These are phyloP conservation scores for Hesperia comma DNA, from an alignment of 2,888 invertebrate genomes.

Conservation along the genomic window DNA sequence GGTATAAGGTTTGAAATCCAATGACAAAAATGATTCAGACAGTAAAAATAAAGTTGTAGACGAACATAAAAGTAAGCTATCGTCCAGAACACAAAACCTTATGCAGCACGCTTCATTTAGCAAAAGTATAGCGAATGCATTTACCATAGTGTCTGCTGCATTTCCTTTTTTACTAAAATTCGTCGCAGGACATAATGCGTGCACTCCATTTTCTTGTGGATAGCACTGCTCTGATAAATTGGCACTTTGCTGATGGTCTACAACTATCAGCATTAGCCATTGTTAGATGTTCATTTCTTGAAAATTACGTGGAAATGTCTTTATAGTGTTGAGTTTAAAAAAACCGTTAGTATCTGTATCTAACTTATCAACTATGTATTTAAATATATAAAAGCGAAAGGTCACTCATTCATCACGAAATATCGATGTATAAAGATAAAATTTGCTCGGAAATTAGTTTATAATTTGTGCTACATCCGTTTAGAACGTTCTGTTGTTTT, in stretches of 20 bases:
- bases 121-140: constrained; percentile 81
- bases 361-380: too few relatives aligned
- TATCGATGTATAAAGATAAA: too few relatives aligned
- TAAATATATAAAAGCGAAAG: too few relatives aligned
- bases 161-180: constrained; percentile 66
- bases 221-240: constrained; percentile 55
- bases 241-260: constrained; percentile 46
- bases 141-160: constrained; percentile 60
- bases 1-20: constrained; percentile 48
- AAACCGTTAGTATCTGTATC: too few relatives aligned
- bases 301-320: constrained; percentile 6
- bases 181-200: constrained; percentile 53
- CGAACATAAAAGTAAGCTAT: constrained; percentile 61
- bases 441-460: too few relatives aligned
- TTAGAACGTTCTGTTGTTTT: too few relatives aligned
- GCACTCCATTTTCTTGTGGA: constrained; percentile 53
- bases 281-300: constrained; percentile 23
- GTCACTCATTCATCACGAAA: too few relatives aligned
- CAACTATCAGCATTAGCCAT: constrained; percentile 35
- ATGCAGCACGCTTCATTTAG: constrained; percentile 80
- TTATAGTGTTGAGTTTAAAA: too few relatives aligned
- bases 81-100: constrained; percentile 60
- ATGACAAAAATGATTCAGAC: constrained; percentile 10
- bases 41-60: constrained; percentile 49
- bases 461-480: too few relatives aligned